Percentiles rank a stretch among this genome's conserved stretches.
Conservation (phyloP, 2,888 invertebrate genomes). For the Craniophora ligustri region DNA sequence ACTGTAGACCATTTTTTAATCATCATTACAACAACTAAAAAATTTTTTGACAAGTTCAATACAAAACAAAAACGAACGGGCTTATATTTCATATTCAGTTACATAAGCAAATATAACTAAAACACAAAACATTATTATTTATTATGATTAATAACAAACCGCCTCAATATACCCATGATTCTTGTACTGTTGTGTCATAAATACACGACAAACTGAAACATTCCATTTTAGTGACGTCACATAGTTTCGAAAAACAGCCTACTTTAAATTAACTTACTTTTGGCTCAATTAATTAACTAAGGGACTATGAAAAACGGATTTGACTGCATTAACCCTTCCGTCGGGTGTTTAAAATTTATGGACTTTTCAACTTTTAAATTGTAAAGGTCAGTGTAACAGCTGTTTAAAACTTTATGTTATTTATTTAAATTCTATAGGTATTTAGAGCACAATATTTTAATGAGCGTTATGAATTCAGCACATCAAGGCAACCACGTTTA, state of each 20-base stretch:
- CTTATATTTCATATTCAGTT: too few species aligned
- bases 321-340: conserved; percentile 34
- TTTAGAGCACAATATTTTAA: too few species aligned
- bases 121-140: too few species aligned
- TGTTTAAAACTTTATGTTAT: conserved; percentile 1
- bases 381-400: conserved; percentile 3
- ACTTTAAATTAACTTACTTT: conserved; percentile 46
- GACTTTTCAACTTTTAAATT: conserved; percentile 24
- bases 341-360: conserved; percentile 42
- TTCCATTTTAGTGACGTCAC: conserved; percentile 30
- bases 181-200: not conserved
- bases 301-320: conserved; percentile 49
- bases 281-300: conserved; percentile 50
- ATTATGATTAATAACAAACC: too few species aligned
- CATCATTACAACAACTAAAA: too few species aligned
- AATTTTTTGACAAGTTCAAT: too few species aligned
- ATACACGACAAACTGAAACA: conserved; percentile 1
- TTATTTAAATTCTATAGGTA: not conserved
- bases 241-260: conserved; percentile 38
- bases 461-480: too few species aligned
- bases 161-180: too few species aligned
- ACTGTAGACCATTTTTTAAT: too few species aligned
- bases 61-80: too few species aligned
- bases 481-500: too few species aligned
- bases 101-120: too few species aligned